These are phyloP conservation scores for Boulengeromyrus knoepffleri DNA, from an alignment of 2,113 vertebrate species.

Conservation along the genomic window DNA sequence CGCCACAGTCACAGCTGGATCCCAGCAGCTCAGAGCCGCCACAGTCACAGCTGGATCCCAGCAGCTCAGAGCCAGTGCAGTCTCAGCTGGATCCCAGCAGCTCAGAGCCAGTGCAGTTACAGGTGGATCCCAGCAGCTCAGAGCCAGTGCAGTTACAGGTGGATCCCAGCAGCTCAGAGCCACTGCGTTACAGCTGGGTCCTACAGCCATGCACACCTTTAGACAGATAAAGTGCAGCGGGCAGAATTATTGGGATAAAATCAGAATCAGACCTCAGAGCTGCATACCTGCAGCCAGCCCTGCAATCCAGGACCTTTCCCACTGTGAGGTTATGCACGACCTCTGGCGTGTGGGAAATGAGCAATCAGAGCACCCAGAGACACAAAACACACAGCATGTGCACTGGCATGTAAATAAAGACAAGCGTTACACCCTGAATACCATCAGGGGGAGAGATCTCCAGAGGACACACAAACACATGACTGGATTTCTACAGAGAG, in stretches of 20 bases:
- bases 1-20: background rate
- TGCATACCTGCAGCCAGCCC: background rate
- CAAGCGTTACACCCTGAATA: background rate
- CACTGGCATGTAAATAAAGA: background rate
- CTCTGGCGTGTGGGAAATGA: background rate
- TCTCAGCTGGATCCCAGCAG: no score
- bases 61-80: no score
- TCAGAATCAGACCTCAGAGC: background rate
- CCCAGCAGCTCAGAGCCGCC: background rate
- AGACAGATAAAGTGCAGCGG: background rate
- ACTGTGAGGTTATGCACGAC: background rate
- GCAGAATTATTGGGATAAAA: background rate
- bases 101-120: no score
- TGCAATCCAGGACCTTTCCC: background rate
- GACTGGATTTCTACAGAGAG: background rate
- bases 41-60: background rate
- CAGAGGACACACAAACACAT: background rate
- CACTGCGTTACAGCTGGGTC: background rate
- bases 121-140: background rate
- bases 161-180: background rate
- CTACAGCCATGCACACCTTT: background rate
- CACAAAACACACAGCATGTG: background rate
- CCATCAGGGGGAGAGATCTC: background rate
- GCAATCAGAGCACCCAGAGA: background rate
- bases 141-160: background rate